Evolutionary conservation across 2,888 invertebrate species (phyloP), one percentile per base, ranked within the genome.

Genomic region (Pyrgus malvae): DNA sequence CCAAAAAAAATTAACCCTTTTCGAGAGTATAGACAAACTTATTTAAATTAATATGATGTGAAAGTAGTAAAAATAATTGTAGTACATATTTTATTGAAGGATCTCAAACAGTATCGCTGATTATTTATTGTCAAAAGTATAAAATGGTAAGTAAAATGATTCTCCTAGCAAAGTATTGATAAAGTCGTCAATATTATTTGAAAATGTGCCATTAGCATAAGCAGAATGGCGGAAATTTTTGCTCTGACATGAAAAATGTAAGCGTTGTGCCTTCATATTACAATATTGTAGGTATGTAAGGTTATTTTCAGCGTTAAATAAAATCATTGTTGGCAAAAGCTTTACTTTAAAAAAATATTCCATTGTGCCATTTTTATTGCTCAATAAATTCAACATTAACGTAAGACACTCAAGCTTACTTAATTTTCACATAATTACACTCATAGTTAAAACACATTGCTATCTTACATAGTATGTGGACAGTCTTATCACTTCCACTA

Each of bases 211-310:
- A 11, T 37, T 2, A 19, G n/a, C 14, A 19, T 37, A 19, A 37
- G n/a, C 9, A 6, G 19, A 19, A 37, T 37, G 17, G 46, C 46
- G 46, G 17, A 12, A 21, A 23, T 11, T 25, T 37, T 48, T 37
- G 46, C 35, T n/a, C 7, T n/a, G 6, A 25, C 23, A 44, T 16
- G 31, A 53, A 40, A 37, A 66, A 58, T 67, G 56, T 62, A 55
- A 55, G 59, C 51, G 65, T 61, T 68, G 65, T 64, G 63, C 62
- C 59, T 66, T 65, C 59, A 55, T 65, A 58, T 53, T 29, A 37
- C 49, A 49, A 49, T 41, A 41, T 40, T 9, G 31, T 44, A 44
- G 46, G 44, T 53, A 44, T 25, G 9, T 51, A 45, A 53, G 44
- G 31, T 29, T 37, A 23, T 29, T 37, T 53, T 45, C 45, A 21